Evolutionary conservation across 2,888 invertebrate species (phyloP), one percentile per base, ranked within the genome.

Genomic region (Conchocele bisecta): DNA sequence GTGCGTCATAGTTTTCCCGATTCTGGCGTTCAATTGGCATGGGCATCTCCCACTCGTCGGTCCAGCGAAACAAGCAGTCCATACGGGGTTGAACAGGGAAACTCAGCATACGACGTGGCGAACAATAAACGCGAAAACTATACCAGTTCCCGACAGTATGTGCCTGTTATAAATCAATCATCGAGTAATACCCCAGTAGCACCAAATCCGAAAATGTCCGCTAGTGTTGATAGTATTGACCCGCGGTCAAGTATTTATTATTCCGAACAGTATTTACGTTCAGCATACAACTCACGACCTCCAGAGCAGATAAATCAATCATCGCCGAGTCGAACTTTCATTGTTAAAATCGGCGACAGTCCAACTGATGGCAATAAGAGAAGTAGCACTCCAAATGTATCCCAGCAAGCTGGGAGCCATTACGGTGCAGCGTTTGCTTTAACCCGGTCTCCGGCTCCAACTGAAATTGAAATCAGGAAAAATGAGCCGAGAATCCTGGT

Each of bases 391-490:
- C 77, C 77, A 22, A 70, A 56, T 57, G 42, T 65, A 5, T 20
- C 24, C 13, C 61, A 56, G n/a, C 42, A 17, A 2, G 57, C 44
- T 41, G 46, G 39, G n/a, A 50, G 51, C 13, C 64, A 71, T 6
- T 86, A 81, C 65, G 88, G 88, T 11, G 82, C 85, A 42, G 81
- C 88, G 13, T 86, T 85, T 73, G 86, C 88, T 9, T 57, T 88
- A 29, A 86, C 86, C 2, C 71, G 84, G 37, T 83, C 88, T 11
- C 86, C 86, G 0, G 73, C 78, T 20, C 70, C 78, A 15, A 76
- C 82, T 4, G 81, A 83, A 44, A 83, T 84, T 41, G 86, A 86
- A 75, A 81, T 84, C 29, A 68, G 75, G 22, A 77, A 79, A 58
- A 79, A 67, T 35, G 74, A 80, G 39, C 76, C 75, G 7, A 66